These are phyloP conservation scores for Diplodus puntazzo DNA, from an alignment of 2,797 vertebrate species.

Conservation along the genomic window DNA sequence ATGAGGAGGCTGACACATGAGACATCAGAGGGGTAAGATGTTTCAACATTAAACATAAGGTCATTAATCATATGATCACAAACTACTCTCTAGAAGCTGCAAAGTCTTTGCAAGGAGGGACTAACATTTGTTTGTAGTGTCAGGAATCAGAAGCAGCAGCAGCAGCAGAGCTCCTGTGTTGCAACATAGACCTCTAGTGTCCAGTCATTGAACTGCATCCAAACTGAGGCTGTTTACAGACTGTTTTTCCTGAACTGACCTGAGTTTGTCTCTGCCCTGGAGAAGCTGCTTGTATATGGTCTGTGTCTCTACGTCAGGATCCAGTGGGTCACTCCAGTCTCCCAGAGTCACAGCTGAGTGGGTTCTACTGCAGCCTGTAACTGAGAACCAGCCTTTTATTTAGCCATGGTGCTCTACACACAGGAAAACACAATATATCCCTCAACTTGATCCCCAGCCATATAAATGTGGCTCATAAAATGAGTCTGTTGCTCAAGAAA, in stretches of 20 bases:
- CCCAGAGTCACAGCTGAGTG: slow-evolving; percentile 91
- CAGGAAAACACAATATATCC: slow-evolving; percentile 5
- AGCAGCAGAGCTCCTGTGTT: slow-evolving; percentile 35
- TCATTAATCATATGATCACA: slow-evolving; percentile 25
- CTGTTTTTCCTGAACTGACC: slow-evolving; percentile 75
- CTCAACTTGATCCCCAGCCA: background rate
- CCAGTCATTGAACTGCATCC: slow-evolving; percentile 55
- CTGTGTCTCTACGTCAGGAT: slow-evolving; percentile 90
- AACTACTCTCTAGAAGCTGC: slow-evolving; percentile 2
- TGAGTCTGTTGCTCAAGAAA: background rate
- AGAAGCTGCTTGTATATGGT: slow-evolving; percentile 91
- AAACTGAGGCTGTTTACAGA: background rate
- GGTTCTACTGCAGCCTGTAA: slow-evolving; percentile 90
- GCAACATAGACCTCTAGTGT: slow-evolving; percentile 81
- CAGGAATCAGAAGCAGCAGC: slow-evolving; percentile 16
- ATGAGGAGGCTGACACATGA: slow-evolving; percentile 65
- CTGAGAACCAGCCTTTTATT: slow-evolving; percentile 69
- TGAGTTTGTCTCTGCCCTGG: slow-evolving; percentile 89
- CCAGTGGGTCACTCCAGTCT: slow-evolving; percentile 92
- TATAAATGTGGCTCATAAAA: background rate
- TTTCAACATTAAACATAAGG: slow-evolving; percentile 31
- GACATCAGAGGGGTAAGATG: slow-evolving; percentile 63
- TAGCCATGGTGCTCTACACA: background rate
- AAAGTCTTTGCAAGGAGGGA: slow-evolving; percentile 5
- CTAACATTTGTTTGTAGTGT: slow-evolving; percentile 11